A percentile compares a stretch with the other conserved stretches of the same genome.
Evolutionary conservation across 2,888 invertebrate species (phyloP).

Genomic region (Meganola albula): DNA sequence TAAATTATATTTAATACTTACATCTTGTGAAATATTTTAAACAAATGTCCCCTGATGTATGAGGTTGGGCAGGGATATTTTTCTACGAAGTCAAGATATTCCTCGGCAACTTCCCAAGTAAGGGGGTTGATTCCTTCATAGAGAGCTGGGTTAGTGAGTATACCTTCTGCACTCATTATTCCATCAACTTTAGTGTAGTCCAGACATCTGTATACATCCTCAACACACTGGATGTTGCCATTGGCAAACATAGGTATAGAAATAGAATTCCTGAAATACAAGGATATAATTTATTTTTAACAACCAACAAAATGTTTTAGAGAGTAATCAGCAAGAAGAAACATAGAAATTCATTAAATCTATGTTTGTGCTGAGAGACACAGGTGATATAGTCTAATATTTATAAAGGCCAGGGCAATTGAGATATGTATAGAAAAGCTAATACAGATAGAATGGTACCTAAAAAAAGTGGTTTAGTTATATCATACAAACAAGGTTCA

Average conservation of each 20-base stretch:
- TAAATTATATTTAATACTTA: slow-evolving; percentile 54
- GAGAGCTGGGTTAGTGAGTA: slow-evolving; percentile 97
- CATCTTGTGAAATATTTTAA: slow-evolving; percentile 97
- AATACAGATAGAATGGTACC: too few relatives aligned
- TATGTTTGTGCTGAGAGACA: too few relatives aligned
- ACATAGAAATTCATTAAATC: too few relatives aligned
- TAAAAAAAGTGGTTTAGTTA: too few relatives aligned
- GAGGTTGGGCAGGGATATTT: slow-evolving; percentile 92
- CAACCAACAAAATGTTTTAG: too few relatives aligned
- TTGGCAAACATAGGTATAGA: slow-evolving; percentile 97
- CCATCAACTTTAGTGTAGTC: slow-evolving; percentile 90
- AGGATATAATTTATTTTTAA: too few relatives aligned
- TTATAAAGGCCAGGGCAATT: too few relatives aligned
- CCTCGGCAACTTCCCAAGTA: slow-evolving; percentile 91
- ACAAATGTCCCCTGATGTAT: slow-evolving; percentile 95
- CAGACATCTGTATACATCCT: slow-evolving; percentile 91
- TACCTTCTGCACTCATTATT: slow-evolving; percentile 96
- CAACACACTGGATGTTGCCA: slow-evolving; percentile 95
- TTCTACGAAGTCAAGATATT: slow-evolving; percentile 90
- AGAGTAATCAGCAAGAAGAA: too few relatives aligned
- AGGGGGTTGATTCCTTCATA: slow-evolving; percentile 89
- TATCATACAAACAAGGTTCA: too few relatives aligned
- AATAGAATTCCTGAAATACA: slow-evolving; percentile 86
- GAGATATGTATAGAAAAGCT: too few relatives aligned
- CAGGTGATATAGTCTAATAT: too few relatives aligned